Conservation (phyloP, 2,888 invertebrate genomes). For the Agrochola lychnidis region DNA sequence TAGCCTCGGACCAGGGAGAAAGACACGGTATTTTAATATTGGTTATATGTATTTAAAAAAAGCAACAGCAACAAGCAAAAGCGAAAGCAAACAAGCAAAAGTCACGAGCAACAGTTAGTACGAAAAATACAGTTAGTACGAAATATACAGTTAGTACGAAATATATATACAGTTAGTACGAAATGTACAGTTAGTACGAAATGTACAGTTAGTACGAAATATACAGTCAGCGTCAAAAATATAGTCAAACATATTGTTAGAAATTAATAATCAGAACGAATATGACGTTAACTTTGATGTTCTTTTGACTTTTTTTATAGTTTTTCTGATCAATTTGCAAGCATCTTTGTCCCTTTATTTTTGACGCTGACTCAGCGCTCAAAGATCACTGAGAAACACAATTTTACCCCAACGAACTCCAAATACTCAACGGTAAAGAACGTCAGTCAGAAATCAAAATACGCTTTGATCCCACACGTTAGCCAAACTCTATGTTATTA, state of each 20-base stretch:
- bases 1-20: background rate
- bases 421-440: conserved; percentile 9
- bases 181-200: too few species aligned
- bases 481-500: conserved; percentile 56
- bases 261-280: background rate
- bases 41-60: too few species aligned
- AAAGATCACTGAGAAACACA: background rate
- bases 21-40: accelerated
- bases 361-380: background rate
- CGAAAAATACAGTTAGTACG: background rate
- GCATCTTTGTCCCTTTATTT: background rate
- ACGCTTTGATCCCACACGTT: conserved; percentile 52
- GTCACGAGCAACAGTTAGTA: background rate
- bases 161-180: too few species aligned
- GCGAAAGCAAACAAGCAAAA: too few species aligned
- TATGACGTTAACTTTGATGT: background rate
- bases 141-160: too few species aligned
- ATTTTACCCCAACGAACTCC: background rate
- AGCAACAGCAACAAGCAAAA: too few species aligned
- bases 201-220: too few species aligned
- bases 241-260: background rate
- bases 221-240: background rate
- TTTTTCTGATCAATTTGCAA: background rate
- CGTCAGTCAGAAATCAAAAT: conserved; percentile 59
- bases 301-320: background rate